Evolutionary conservation across 2,113 vertebrate genomes (phyloP).

Genomic region (Malurus elegans): DNA sequence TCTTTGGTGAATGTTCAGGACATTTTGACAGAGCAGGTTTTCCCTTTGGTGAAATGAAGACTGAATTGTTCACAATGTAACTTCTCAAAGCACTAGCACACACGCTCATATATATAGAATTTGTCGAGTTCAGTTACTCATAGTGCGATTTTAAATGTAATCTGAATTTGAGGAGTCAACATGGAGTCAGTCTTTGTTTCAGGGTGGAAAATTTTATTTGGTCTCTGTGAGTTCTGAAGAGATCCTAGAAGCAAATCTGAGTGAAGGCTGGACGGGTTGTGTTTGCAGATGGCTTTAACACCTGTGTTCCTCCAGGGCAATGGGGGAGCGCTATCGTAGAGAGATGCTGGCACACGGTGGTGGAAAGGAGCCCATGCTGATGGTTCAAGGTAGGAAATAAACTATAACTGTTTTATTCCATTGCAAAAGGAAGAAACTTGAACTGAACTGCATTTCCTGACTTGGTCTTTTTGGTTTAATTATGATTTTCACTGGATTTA

Average conservation of each 20-base stretch:
- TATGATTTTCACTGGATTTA: background rate
- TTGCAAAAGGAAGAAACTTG: background rate
- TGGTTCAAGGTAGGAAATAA: constrained; percentile 89
- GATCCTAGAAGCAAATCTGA: background rate
- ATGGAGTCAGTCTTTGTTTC: background rate
- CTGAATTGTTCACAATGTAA: background rate
- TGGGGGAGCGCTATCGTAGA: constrained; percentile 91
- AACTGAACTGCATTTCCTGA: background rate
- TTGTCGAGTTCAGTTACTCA: background rate
- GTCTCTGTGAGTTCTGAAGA: background rate
- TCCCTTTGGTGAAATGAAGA: background rate
- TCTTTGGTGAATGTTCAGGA: background rate
- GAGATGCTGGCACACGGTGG: constrained; percentile 96
- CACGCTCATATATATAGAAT: background rate
- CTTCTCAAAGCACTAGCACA: background rate
- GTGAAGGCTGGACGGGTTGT: background rate
- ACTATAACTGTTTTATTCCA: background rate
- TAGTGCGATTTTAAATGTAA: background rate
- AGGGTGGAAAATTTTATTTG: background rate
- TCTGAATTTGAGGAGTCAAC: background rate
- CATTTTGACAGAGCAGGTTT: background rate
- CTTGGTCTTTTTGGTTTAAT: background rate
- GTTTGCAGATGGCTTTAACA: constrained; percentile 61
- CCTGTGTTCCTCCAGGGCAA: constrained; percentile 78
- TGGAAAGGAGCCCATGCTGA: constrained; percentile 89